Evolutionary conservation across 2,113 vertebrate genomes (phyloP), one percentile per base, ranked within the genome.

Genomic region (Callaeas wilsoni): DNA sequence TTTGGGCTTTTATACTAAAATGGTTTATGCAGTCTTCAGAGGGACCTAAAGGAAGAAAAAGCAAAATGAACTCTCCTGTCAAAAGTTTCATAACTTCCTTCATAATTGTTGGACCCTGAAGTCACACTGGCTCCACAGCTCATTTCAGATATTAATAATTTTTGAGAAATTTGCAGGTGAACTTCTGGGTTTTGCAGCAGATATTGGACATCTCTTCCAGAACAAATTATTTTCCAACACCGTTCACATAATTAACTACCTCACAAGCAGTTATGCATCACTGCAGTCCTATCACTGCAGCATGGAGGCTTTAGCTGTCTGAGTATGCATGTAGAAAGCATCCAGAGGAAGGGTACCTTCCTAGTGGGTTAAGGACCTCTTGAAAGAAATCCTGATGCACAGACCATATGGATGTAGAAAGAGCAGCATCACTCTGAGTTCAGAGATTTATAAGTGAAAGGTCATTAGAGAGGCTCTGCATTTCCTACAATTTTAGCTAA

Each of bases 1-100:
- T 91, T 87, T 81, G 63, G 77, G 67, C 91, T 82, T 82, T 44
- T 79, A 21, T 65, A 69, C 76, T 95, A 89, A 85, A 94, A 91
- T 57, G 10, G 29, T 90, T 87, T 76, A 46, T 65, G 30, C 1
- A 4, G 13, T 69, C 39, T 77, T 96, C 59, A 46, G 50, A 80
- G 64, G 18, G 4, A 13, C 57, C 30, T 86, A 56, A 85, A 83
- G 3, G 26, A 41, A 33, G 12, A 46, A 74, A 78, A 77, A 69
- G 1, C 16, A 89, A 67, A 91, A 77, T 50, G 0, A 90, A 62
- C 37, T 74, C 19, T 22, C 59, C 8, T 33, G 5, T 65, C 59
- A 69, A 6, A 37, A 82, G 25, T 30, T 35, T 65, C 44, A 35
- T 0, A 5, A 49, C 9, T 64, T 91, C 8, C 5, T 22, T 92